phyloP scores from a whole-genome alignment of 92 coral and sea anemone species.

The Epizoanthus illoricatus region DNA sequence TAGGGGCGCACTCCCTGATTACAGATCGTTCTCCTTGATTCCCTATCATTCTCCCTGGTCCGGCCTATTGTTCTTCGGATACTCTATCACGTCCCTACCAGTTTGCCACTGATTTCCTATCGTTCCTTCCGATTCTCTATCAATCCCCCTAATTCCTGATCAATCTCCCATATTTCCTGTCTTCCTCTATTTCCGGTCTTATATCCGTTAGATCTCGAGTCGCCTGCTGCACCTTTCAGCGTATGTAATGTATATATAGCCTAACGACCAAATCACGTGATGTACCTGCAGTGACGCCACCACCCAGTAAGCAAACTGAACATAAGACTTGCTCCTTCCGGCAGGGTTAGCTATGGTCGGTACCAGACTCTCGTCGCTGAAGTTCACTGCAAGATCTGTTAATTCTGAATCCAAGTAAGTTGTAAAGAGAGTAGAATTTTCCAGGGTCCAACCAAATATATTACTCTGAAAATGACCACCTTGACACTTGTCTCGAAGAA shows the following conservation, averaged over 20 bases:
- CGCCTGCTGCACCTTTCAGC: too few relatives aligned
- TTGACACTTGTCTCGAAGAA: slow-evolving; percentile 84
- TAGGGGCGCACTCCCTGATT: too few relatives aligned
- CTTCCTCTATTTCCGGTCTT: too few relatives aligned
- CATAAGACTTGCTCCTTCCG: slow-evolving; percentile 56
- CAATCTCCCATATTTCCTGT: too few relatives aligned
- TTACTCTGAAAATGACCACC: slow-evolving; percentile 79
- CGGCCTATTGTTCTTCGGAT: too few relatives aligned
- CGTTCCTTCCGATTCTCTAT: too few relatives aligned
- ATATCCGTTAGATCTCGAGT: too few relatives aligned
- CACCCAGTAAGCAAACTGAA: slow-evolving; percentile 96
- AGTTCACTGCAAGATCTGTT: slow-evolving; percentile 42
- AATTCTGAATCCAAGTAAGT: slow-evolving; percentile 43
- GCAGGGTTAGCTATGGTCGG: slow-evolving; percentile 19
- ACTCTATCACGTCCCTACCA: too few relatives aligned
- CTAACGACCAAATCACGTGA: neutral
- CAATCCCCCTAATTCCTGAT: too few relatives aligned
- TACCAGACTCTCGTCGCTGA: slow-evolving; percentile 39
- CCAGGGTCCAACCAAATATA: slow-evolving; percentile 88
- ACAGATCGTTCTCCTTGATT: too few relatives aligned
- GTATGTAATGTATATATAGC: neutral
- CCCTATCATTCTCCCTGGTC: too few relatives aligned
- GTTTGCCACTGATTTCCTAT: too few relatives aligned
- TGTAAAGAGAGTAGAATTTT: slow-evolving; percentile 65
- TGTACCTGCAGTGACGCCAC: slow-evolving; percentile 93